Conservation (phyloP, 2,888 invertebrate species). For the Acanthosepion esculentum region DNA sequence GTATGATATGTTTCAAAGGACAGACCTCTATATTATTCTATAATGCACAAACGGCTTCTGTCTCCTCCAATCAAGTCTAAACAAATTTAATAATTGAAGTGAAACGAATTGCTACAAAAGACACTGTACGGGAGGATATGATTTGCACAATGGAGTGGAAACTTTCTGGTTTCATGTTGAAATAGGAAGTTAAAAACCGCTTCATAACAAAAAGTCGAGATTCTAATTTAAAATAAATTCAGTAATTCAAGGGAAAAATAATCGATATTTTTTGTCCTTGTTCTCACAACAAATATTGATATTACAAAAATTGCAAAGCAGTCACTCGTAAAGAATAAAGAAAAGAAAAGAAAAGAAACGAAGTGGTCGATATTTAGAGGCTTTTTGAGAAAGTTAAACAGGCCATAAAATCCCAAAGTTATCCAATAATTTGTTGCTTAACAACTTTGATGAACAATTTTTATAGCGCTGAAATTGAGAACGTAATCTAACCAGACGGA, state of each 20-base stretch:
- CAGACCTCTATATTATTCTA: background rate
- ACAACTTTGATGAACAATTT: slow-evolving; percentile 17
- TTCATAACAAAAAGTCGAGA: background rate
- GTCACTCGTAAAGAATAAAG: background rate
- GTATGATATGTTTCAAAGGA: no score
- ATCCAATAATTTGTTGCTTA: background rate
- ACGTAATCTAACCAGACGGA: background rate
- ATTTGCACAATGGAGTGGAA: background rate
- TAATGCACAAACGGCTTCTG: background rate
- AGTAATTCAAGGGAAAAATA: background rate
- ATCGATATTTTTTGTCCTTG: background rate
- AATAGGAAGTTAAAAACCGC: background rate
- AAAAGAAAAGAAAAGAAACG: background rate
- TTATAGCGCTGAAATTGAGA: background rate
- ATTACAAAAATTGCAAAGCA: background rate
- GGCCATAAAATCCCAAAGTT: background rate
- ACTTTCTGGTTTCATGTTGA: background rate
- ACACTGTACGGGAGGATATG: background rate
- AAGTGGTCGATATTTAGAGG: background rate
- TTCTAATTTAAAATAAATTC: background rate
- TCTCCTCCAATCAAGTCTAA: background rate
- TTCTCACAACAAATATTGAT: background rate
- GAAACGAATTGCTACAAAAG: background rate
- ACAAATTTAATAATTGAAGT: background rate
- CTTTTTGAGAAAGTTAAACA: background rate